Conservation (phyloP, 1,140 invertebrate genomes). For the Rhyacophila brunnea region DNA sequence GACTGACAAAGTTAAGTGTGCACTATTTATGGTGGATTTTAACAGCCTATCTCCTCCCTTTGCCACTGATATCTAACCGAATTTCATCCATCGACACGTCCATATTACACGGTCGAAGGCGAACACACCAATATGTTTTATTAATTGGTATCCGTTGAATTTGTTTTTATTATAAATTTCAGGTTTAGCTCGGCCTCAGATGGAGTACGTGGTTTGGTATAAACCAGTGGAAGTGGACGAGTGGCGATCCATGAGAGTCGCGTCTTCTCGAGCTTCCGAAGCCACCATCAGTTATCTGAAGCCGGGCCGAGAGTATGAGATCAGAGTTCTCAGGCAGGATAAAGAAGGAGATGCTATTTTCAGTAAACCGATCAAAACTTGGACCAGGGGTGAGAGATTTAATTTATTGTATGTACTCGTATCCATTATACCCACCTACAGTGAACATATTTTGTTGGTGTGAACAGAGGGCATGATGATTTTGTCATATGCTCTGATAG, state of each 20-base stretch:
- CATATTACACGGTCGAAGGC: no score
- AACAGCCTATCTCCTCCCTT: no score
- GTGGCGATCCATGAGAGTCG: slow-evolving; percentile 73
- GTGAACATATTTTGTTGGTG: no score
- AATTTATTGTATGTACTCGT: no score
- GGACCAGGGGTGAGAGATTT: slow-evolving; percentile 68
- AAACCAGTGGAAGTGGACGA: slow-evolving; percentile 67
- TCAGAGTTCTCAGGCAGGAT: slow-evolving; percentile 88
- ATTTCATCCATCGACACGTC: no score
- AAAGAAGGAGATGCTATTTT: slow-evolving; percentile 85
- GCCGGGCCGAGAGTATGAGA: slow-evolving; percentile 81
- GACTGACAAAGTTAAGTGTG: no score
- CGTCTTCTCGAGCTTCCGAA: slow-evolving; percentile 68
- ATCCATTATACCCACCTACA: no score
- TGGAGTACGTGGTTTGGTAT: slow-evolving; percentile 86
- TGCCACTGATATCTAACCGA: no score
- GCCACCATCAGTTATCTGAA: slow-evolving; percentile 76
- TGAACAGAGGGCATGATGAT: no score
- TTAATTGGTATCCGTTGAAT: slow-evolving; percentile 2
- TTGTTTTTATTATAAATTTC: neutral
- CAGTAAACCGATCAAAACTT: slow-evolving; percentile 77
- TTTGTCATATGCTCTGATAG: no score
- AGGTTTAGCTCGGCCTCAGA: slow-evolving; percentile 77
- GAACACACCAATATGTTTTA: no score
- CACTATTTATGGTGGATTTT: no score